A percentile compares a stretch with the other conserved stretches of the same genome.
These are phyloP conservation scores for Henricia sp. DNA, from an alignment of 53 echinoderm and acorn worm genomes.

Conservation along the genomic window DNA sequence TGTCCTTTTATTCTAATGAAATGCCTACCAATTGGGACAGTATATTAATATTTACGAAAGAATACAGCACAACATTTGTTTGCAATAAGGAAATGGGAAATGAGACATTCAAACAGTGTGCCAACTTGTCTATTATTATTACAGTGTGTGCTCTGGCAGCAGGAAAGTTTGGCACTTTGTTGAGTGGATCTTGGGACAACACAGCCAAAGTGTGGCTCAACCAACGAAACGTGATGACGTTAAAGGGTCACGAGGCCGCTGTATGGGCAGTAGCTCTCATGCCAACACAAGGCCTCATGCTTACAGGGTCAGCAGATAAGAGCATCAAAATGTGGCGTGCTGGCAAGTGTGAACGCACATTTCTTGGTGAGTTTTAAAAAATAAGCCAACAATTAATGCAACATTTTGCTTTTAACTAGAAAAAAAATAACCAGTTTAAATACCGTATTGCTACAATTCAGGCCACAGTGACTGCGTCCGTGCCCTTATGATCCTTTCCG, in stretches of 20 bases:
- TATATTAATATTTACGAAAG: too few species aligned
- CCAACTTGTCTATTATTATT: conserved; percentile 1
- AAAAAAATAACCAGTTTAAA: too few species aligned
- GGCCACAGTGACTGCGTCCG: conserved; percentile 82
- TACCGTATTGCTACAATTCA: too few species aligned
- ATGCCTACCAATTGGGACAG: too few species aligned
- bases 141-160: conserved; percentile 87
- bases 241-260: conserved; percentile 86
- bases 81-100: too few species aligned
- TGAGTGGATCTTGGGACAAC: conserved; percentile 96
- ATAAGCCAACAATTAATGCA: not conserved
- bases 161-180: conserved; percentile 96
- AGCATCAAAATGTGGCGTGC: conserved; percentile 94
- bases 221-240: conserved; percentile 88
- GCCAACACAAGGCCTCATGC: conserved; percentile 92
- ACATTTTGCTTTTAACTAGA: too few species aligned
- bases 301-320: conserved; percentile 96
- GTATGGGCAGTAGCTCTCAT: conserved; percentile 96
- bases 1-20: too few species aligned
- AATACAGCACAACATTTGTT: too few species aligned
- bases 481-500: conserved; percentile 80
- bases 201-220: conserved; percentile 98
- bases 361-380: conserved; percentile 65
- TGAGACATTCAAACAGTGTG: not conserved
- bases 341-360: conserved; percentile 89